These are phyloP conservation scores for Brachypalpus laphriformis DNA, from an alignment of 2,888 invertebrate species.

Conservation along the genomic window DNA sequence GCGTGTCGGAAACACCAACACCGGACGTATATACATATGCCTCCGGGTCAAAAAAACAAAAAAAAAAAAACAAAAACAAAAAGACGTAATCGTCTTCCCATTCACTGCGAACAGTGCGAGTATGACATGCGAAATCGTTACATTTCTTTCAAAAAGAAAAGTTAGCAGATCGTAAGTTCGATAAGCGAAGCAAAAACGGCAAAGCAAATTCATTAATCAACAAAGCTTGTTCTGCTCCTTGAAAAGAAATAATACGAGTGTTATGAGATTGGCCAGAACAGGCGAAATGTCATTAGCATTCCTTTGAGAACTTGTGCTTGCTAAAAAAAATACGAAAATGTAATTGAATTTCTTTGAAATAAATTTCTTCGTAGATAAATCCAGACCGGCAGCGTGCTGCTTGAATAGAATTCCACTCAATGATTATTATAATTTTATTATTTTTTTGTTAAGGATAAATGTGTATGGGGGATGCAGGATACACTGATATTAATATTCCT, in stretches of 20 bases:
- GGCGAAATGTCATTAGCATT: constrained; percentile 2
- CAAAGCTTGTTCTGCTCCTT: neutral
- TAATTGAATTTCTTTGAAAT: constrained; percentile 1
- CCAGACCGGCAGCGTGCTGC: neutral
- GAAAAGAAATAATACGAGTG: neutral
- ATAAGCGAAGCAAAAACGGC: neutral
- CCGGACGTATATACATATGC: neutral
- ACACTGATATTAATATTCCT: too few species aligned
- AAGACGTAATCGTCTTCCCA: neutral
- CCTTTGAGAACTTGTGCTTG: neutral
- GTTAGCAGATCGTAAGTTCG: neutral
- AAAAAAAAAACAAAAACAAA: neutral
- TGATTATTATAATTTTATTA: neutral
- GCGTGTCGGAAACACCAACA: neutral
- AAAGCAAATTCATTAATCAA: constrained; percentile 22
- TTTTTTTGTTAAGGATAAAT: neutral
- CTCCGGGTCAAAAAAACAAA: neutral
- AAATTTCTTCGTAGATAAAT: neutral
- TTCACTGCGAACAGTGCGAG: neutral
- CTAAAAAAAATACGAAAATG: neutral
- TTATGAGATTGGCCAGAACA: neutral
- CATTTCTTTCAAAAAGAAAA: neutral
- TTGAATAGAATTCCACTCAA: neutral
- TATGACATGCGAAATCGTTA: constrained; percentile 12
- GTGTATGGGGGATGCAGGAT: neutral